Evolutionary conservation across 2,113 vertebrate genomes (phyloP).

Genomic region (Microcebus murinus): DNA sequence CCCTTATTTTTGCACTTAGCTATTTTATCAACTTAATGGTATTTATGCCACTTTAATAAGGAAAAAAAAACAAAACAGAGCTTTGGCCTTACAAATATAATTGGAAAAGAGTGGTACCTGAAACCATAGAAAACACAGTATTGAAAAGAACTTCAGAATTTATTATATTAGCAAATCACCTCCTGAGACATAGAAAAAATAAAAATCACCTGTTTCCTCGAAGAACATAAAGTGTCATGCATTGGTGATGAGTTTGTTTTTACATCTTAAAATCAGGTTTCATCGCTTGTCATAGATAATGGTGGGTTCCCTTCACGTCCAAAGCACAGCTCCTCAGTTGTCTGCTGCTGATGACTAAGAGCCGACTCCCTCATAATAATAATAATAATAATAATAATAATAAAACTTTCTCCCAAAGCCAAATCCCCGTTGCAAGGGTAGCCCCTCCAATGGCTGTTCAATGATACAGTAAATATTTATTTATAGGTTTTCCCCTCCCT

Average conservation of each 20-base stretch:
- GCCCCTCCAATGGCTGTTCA: neutral
- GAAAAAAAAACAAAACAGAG: slow-evolving; percentile 77
- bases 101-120: slow-evolving; percentile 77
- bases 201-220: slow-evolving; percentile 56
- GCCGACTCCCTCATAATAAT: neutral
- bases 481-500: fast-evolving
- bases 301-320: neutral
- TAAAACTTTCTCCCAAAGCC: neutral
- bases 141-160: slow-evolving; percentile 70
- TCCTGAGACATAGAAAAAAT: slow-evolving; percentile 21
- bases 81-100: slow-evolving; percentile 57
- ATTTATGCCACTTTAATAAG: slow-evolving; percentile 83
- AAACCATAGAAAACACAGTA: slow-evolving; percentile 23
- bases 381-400: neutral
- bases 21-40: slow-evolving; percentile 84
- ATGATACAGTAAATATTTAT: fast-evolving
- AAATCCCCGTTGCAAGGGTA: neutral
- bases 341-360: neutral
- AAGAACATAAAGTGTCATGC: neutral
- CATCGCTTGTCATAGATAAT: neutral
- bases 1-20: slow-evolving; percentile 72
- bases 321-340: neutral
- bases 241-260: neutral
- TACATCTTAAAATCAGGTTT: neutral
- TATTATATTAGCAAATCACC: slow-evolving; percentile 69